Conservation (phyloP, 2,888 invertebrate species). For the Zygogramma bicolorata region DNA sequence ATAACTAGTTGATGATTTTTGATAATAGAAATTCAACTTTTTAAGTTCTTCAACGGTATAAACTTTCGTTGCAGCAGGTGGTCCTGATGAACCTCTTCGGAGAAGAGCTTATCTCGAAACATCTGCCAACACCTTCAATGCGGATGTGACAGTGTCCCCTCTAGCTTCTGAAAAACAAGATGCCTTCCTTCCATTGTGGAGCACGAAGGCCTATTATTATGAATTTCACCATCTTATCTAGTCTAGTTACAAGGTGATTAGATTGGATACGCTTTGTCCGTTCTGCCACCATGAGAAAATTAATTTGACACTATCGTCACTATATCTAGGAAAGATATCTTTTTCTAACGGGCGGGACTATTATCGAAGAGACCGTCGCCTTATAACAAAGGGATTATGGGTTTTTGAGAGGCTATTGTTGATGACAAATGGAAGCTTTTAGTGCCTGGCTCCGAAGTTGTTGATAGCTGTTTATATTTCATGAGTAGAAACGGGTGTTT, state of each 20-base stretch:
- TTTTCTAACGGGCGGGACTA: neutral
- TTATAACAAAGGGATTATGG: neutral
- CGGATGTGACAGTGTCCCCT: neutral
- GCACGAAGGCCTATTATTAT: slow-evolving; percentile 17
- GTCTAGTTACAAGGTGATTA: slow-evolving; percentile 23
- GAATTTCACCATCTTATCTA: slow-evolving; percentile 19
- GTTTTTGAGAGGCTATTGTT: neutral
- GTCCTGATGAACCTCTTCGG: neutral
- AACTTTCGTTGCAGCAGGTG: neutral
- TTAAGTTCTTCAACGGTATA: too few relatives aligned
- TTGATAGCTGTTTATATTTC: neutral
- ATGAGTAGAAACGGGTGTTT: too few relatives aligned
- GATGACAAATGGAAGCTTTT: neutral
- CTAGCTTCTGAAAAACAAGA: slow-evolving; percentile 5
- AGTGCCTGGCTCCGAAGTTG: neutral
- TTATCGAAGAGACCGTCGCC: neutral
- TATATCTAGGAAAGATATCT: slow-evolving; percentile 4
- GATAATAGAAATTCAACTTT: too few relatives aligned
- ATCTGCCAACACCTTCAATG: slow-evolving; percentile 5
- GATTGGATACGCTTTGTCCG: slow-evolving; percentile 32
- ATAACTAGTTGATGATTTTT: too few relatives aligned
- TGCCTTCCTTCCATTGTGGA: neutral
- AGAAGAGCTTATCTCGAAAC: neutral
- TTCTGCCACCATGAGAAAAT: slow-evolving; percentile 30
- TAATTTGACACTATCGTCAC: slow-evolving; percentile 31